phyloP scores from a whole-genome alignment of 2,888 invertebrate genomes.

The Drosophila dives region DNA sequence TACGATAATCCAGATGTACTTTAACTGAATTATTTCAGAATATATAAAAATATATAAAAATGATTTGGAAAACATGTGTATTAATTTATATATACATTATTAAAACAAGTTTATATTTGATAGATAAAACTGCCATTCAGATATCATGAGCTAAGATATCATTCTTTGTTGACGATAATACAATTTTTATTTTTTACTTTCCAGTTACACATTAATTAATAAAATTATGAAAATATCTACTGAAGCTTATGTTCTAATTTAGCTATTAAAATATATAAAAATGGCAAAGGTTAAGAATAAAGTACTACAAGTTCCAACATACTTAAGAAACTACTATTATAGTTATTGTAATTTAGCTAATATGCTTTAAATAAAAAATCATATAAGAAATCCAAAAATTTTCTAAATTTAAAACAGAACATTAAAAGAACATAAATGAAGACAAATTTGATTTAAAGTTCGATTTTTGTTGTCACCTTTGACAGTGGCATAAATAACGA shows the following conservation, averaged over 20 bases:
- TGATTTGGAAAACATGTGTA: not conserved
- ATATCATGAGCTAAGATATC: not conserved
- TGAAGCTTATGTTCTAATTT: not conserved
- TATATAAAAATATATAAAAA: not conserved
- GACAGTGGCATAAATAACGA: slow-evolving; percentile 37
- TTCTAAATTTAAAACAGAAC: not conserved
- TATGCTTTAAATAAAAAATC: not conserved
- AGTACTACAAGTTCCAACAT: not conserved
- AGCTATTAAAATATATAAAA: not conserved
- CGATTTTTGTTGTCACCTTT: slow-evolving; percentile 39
- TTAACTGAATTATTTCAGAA: not conserved
- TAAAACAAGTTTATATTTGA: not conserved
- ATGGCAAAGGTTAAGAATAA: not conserved
- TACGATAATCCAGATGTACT: not conserved
- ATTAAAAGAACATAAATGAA: too few relatives aligned
- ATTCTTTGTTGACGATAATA: not conserved
- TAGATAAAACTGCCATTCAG: not conserved
- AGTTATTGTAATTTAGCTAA: not conserved
- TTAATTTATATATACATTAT: not conserved
- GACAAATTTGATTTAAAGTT: not conserved
- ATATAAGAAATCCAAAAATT: not conserved
- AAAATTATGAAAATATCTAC: not conserved
- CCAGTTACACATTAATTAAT: too few relatives aligned
- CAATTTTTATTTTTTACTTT: too few relatives aligned
- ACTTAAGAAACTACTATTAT: not conserved